Evolutionary conservation across 2,888 invertebrate genomes (phyloP).

Genomic region (Halictus ligatus): DNA sequence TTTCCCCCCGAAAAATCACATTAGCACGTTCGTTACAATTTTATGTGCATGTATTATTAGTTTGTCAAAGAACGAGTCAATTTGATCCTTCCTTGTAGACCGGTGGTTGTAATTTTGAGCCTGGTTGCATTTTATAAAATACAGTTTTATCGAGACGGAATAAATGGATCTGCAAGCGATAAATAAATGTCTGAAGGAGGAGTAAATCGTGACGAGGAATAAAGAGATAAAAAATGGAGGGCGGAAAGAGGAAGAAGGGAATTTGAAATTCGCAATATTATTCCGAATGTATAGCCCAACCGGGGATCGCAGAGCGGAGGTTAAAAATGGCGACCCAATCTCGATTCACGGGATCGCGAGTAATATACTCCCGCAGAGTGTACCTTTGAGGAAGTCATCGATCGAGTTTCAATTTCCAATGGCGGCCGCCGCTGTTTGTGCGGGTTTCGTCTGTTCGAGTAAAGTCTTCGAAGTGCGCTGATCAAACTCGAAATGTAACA

Average conservation of each 20-base stretch:
- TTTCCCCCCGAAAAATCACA: background rate
- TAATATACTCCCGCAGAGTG: slow-evolving; percentile 1
- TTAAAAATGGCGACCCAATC: background rate
- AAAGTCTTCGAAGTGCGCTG: background rate
- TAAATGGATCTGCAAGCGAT: background rate
- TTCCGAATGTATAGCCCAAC: background rate
- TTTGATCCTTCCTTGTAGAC: too few relatives aligned
- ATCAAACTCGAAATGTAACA: background rate
- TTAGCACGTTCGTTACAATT: background rate
- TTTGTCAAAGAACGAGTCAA: background rate
- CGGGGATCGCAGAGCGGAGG: background rate
- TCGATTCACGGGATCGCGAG: background rate
- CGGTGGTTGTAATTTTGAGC: background rate
- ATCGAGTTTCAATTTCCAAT: background rate
- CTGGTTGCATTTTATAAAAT: background rate
- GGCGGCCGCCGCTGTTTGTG: background rate
- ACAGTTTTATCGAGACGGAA: background rate
- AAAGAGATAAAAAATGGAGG: background rate
- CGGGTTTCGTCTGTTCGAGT: background rate
- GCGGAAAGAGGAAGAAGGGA: background rate
- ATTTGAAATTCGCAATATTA: background rate
- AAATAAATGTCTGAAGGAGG: background rate
- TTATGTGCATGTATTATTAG: background rate
- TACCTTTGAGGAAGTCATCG: slow-evolving; percentile 8
- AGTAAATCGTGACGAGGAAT: background rate